These are phyloP conservation scores for Rhyacophila brunnea DNA, from an alignment of 1,140 invertebrate species.

Conservation along the genomic window DNA sequence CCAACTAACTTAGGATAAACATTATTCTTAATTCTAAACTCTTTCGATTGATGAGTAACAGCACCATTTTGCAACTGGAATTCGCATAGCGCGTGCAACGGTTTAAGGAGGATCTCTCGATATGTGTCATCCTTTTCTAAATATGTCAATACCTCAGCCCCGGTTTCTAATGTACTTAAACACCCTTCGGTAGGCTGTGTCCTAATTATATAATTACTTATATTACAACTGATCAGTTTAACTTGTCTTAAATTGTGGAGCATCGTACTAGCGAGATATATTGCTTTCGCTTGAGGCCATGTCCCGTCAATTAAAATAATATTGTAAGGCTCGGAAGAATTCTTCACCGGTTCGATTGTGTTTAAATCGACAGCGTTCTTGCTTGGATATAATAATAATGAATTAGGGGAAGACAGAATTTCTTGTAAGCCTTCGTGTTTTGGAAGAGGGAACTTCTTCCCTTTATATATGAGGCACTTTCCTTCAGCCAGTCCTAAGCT, in stretches of 20 bases:
- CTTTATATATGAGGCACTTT: constrained; percentile 77
- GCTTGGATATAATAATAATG: constrained; percentile 82
- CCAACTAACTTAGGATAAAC: constrained; percentile 81
- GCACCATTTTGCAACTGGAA: constrained; percentile 88
- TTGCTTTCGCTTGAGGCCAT: constrained; percentile 90
- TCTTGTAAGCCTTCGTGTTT: constrained; percentile 66
- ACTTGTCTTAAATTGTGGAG: constrained; percentile 69
- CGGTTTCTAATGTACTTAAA: constrained; percentile 88
- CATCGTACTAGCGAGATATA: constrained; percentile 71
- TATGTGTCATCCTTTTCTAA: constrained; percentile 71
- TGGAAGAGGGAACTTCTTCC: constrained; percentile 76
- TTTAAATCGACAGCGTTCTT: constrained; percentile 66
- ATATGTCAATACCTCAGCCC: constrained; percentile 75
- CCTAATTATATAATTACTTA: constrained; percentile 87
- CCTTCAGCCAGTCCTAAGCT: constrained; percentile 68
- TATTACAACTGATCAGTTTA: constrained; percentile 68
- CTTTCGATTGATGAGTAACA: constrained; percentile 89
- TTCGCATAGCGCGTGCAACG: constrained; percentile 79
- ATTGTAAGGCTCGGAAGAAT: constrained; percentile 62
- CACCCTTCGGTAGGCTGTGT: constrained; percentile 91
- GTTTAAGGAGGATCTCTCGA: constrained; percentile 68
- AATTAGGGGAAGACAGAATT: constrained; percentile 68
- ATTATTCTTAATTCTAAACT: constrained; percentile 82
- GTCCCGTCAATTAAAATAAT: constrained; percentile 89
- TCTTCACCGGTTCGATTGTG: constrained; percentile 44